phyloP scores from a whole-genome alignment of 1,140 invertebrate genomes.

The Melitaea cinxia region DNA sequence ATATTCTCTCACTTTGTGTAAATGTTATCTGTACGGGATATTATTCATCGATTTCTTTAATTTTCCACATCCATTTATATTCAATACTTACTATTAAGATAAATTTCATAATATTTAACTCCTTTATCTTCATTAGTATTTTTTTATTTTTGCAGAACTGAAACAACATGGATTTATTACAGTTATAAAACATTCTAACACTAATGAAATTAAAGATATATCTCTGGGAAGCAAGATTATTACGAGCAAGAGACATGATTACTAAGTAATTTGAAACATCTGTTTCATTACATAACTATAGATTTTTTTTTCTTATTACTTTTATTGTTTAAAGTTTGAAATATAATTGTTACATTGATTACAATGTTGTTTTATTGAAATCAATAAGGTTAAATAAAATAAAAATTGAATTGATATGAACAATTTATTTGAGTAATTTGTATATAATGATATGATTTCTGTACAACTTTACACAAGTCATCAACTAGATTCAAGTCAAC shows the following conservation, averaged over 20 bases:
- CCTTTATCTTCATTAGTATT: neutral
- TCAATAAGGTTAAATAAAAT: constrained; percentile 33
- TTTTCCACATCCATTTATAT: no score
- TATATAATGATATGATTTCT: constrained; percentile 81
- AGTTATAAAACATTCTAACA: constrained; percentile 50
- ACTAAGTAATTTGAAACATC: neutral
- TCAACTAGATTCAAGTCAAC: constrained; percentile 76
- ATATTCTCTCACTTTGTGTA: no score
- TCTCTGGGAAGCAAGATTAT: constrained; percentile 47
- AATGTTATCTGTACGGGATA: no score
- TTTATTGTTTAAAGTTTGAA: neutral
- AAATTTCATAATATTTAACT: no score
- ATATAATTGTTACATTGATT: neutral
- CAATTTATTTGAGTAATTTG: constrained; percentile 80
- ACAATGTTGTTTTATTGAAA: neutral
- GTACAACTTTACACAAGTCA: constrained; percentile 76
- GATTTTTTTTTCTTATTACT: neutral
- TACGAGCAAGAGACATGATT: neutral
- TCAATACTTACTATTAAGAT: no score
- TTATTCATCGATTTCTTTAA: no score
- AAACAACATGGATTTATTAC: constrained; percentile 62
- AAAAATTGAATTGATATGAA: constrained; percentile 68
- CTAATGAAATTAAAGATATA: constrained; percentile 56
- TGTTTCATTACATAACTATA: neutral
- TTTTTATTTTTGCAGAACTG: constrained; percentile 55